Base-by-base conservation (phyloP, 2,888 invertebrate species). In the Acleris emargana region DNA sequence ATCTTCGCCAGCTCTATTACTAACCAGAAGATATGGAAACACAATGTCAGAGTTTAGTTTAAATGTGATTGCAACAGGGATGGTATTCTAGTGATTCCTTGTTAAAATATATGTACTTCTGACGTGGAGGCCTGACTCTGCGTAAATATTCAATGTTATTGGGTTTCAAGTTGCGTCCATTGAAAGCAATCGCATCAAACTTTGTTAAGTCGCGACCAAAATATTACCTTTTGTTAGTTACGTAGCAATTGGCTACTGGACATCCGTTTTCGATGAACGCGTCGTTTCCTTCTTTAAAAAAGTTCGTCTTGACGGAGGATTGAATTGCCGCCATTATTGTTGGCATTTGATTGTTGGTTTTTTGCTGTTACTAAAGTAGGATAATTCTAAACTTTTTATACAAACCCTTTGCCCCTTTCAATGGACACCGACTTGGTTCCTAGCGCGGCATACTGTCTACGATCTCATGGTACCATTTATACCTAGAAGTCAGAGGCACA, bases 1-100 rank as follows among this genome's bases (percentile, higher is more conserved):
- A 0, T 81, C 66, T n/a, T 80, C 69, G 4, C 85, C 84, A 13
- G 75, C 58, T 0, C 57, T 68, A 64, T 91, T 78, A 58, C 72
- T 80, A 28, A 91, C 78, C 47, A 77, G 61, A 38, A 93, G 74
- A 71, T 93, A 93, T 2, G 83, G 79, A 43, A 72, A 82, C 0
- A 82, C 83, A 62, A 92, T 82, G 69, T 92, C 91, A 1, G 92
- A 91, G 72, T 89, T 77, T 2, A 91, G 74, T 74, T 78, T 85
- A 47, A 20, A 64, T 60, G 1, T 70, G 52, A 4, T 69, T 68
- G 67, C 91, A 91, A 0, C 87, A 75, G 0, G 91, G 91, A 62
- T 78, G 83, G 68, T 90, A 86, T 1, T 86, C 84, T 0, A 89
- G 75, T 0, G 93, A 92, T 71, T 93, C 93, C 77, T 84, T 83